Percentiles rank a stretch among this genome's conserved stretches.
phyloP scores from a whole-genome alignment of 92 coral and sea anemone species.

The Heteractis magnifica region DNA sequence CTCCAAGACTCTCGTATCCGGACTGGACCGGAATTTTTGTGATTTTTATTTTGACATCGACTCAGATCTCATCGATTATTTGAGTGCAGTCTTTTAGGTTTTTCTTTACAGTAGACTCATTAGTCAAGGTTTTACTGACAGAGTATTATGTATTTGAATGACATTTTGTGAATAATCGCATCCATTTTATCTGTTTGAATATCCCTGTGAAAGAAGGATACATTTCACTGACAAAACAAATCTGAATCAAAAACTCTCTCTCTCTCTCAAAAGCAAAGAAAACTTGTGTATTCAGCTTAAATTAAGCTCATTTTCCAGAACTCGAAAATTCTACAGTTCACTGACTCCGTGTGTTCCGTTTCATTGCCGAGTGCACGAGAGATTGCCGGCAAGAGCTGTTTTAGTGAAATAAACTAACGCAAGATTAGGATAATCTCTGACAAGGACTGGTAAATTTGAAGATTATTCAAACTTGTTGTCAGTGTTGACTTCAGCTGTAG shows the following conservation, averaged over 20 bases:
- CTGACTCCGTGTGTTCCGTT: neutral
- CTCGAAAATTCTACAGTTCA: neutral
- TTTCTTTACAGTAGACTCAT: neutral
- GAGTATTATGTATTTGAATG: neutral
- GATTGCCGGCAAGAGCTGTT: neutral
- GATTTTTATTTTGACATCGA: conserved; percentile 8
- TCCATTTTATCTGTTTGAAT: neutral
- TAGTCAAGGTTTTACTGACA: neutral
- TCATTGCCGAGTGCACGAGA: neutral
- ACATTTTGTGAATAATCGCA: neutral
- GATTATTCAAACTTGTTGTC: conserved; percentile 8
- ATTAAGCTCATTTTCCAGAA: neutral
- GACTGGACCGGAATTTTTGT: conserved; percentile 2
- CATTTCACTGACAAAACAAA: neutral
- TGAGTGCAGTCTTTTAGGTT: neutral
- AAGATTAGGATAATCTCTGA: neutral
- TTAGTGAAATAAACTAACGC: neutral
- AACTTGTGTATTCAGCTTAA: neutral
- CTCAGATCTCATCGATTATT: neutral
- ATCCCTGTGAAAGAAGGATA: neutral
- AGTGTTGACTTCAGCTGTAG: conserved; percentile 19
- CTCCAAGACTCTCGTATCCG: conserved; percentile 8
- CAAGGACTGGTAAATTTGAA: conserved; percentile 18
- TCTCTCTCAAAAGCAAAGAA: neutral
- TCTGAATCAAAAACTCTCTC: neutral